A percentile compares a stretch with the other conserved stretches of the same genome.
phyloP scores from a whole-genome alignment of 2,888 invertebrate species.

The Saturnia japonica region DNA sequence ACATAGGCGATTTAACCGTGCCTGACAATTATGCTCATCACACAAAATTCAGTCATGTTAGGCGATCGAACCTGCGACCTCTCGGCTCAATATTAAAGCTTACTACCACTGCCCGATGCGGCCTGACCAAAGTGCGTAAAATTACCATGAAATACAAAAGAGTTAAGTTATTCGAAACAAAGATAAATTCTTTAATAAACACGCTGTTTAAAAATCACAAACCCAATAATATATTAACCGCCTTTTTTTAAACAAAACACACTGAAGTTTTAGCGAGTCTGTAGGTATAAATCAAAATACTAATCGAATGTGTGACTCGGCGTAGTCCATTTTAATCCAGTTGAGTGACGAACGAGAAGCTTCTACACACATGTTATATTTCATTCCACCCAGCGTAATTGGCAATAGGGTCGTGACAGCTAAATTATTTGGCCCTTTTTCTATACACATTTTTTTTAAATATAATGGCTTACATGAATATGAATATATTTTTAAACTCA shows the following conservation, averaged over 20 bases:
- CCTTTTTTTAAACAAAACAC: neutral
- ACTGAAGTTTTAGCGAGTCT: neutral
- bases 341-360: conserved; percentile 7
- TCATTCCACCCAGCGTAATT: neutral
- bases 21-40: too few relatives aligned
- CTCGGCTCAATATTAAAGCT: too few relatives aligned
- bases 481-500: neutral
- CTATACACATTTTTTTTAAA: neutral
- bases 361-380: conserved; percentile 3
- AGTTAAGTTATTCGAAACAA: neutral
- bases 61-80: too few relatives aligned
- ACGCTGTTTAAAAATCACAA: neutral
- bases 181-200: neutral
- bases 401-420: neutral
- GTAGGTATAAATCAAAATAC: neutral
- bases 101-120: too few relatives aligned
- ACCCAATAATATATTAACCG: neutral
- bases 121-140: too few relatives aligned
- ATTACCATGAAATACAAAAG: neutral
- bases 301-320: conserved; percentile 5
- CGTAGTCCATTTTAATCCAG: conserved; percentile 2
- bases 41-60: too few relatives aligned
- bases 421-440: neutral
- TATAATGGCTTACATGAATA: neutral
- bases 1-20: too few relatives aligned